Conservation (phyloP, 2,797 vertebrate species). For the Halcyon smyrnensis region DNA sequence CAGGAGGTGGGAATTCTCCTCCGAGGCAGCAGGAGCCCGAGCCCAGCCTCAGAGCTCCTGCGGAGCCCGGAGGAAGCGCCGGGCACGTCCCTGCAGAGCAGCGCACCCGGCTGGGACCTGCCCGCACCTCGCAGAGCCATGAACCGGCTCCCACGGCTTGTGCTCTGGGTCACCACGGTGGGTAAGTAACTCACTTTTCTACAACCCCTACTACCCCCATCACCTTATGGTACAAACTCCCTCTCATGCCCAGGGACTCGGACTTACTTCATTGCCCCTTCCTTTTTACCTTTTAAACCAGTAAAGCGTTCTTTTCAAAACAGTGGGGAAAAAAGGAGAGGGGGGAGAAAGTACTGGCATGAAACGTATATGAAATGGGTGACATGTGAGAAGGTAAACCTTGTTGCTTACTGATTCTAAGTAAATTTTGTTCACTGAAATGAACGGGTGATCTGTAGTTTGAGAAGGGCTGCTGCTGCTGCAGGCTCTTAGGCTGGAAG, state of each 20-base stretch:
- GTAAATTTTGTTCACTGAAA: neutral
- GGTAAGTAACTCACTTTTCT: constrained; percentile 10
- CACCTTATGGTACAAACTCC: neutral
- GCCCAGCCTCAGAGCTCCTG: constrained; percentile 19
- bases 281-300: neutral
- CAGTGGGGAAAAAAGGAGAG: neutral
- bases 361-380: neutral
- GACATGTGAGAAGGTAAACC: neutral
- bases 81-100: neutral
- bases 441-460: neutral
- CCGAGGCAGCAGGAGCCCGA: constrained; percentile 54
- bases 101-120: neutral
- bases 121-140: neutral
- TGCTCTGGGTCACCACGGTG: neutral
- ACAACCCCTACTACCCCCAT: too few relatives aligned
- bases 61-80: neutral
- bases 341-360: neutral
- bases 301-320: neutral
- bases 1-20: constrained; percentile 69
- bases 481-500: neutral
- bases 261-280: neutral
- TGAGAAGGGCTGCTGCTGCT: neutral
- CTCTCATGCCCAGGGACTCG: neutral
- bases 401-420: neutral
- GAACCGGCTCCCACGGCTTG: neutral